Conservation (phyloP, 1,140 invertebrate species). For the Hyposmocoma kahamanoa region DNA sequence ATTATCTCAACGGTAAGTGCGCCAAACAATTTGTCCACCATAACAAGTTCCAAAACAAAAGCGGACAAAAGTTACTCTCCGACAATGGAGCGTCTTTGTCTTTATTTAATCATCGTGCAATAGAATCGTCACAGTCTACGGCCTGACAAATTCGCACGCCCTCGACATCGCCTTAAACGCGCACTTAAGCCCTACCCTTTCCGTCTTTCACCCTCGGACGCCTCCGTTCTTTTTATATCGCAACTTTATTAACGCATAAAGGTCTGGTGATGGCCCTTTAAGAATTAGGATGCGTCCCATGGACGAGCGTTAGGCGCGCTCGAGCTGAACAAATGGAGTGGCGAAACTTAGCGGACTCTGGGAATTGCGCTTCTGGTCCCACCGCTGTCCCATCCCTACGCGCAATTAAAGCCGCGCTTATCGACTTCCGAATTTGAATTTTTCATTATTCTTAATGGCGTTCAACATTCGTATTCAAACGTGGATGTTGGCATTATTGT, state of each 20-base stretch:
- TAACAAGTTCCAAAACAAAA: conserved; percentile 22
- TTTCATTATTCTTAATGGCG: not conserved
- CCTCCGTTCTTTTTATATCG: conserved; percentile 70
- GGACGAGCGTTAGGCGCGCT: conserved; percentile 36
- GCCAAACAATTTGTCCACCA: no score
- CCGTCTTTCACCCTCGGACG: conserved; percentile 61
- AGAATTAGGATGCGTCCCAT: conserved; percentile 68
- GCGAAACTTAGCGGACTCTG: conserved; percentile 31
- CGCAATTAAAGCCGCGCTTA: conserved; percentile 52
- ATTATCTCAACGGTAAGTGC: no score
- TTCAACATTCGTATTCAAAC: no score
- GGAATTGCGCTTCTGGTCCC: conserved; percentile 8
- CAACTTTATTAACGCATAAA: conserved; percentile 73
- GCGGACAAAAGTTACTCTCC: conserved; percentile 15
- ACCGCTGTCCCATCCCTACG: conserved; percentile 32
- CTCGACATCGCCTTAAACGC: conserved; percentile 65
- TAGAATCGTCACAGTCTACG: conserved; percentile 46
- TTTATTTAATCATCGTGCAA: conserved; percentile 65
- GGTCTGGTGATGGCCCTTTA: conserved; percentile 69
- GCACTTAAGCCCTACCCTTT: conserved; percentile 67
- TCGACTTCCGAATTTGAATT: conserved; percentile 52
- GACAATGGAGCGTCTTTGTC: conserved; percentile 32
- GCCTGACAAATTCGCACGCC: conserved; percentile 70
- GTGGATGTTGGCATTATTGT: no score
- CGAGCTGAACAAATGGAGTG: conserved; percentile 64